These are phyloP conservation scores for Paragorgia papillata DNA, from an alignment of 92 coral and sea anemone species.

Conservation along the genomic window DNA sequence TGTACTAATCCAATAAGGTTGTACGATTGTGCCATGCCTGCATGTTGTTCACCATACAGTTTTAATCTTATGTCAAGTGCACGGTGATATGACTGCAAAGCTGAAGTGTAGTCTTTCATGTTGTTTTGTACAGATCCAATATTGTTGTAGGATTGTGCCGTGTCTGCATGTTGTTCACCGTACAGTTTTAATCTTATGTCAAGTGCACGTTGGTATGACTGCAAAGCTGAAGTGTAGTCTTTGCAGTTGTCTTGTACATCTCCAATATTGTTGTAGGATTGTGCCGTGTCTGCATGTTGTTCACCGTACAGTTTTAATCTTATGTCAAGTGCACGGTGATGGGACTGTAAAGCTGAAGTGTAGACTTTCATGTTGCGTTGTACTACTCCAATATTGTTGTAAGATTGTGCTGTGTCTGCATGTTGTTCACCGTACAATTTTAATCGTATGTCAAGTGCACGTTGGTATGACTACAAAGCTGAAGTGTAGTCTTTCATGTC, in stretches of 20 bases:
- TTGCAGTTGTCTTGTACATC: neutral
- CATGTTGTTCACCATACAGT: conserved; percentile 14
- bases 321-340: conserved; percentile 15
- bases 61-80: conserved; percentile 33
- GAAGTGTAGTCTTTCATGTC: conserved; percentile 1
- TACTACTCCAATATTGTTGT: neutral
- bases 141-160: neutral
- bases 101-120: neutral
- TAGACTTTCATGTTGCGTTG: neutral
- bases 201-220: conserved; percentile 5
- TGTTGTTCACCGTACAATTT: conserved; percentile 41
- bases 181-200: conserved; percentile 2
- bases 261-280: neutral
- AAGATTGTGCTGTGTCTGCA: conserved; percentile 4
- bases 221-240: conserved; percentile 7
- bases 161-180: neutral
- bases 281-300: conserved; percentile 8
- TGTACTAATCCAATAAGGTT: too few relatives aligned
- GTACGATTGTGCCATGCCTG: too few relatives aligned
- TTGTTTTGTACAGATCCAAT: neutral
- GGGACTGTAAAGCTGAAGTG: neutral
- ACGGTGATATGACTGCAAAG: conserved; percentile 5
- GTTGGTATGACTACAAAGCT: conserved; percentile 18
- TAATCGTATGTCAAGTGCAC: neutral
- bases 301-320: conserved; percentile 4